Conservation (phyloP, 2,797 vertebrate species). For the Chelmon rostratus region DNA sequence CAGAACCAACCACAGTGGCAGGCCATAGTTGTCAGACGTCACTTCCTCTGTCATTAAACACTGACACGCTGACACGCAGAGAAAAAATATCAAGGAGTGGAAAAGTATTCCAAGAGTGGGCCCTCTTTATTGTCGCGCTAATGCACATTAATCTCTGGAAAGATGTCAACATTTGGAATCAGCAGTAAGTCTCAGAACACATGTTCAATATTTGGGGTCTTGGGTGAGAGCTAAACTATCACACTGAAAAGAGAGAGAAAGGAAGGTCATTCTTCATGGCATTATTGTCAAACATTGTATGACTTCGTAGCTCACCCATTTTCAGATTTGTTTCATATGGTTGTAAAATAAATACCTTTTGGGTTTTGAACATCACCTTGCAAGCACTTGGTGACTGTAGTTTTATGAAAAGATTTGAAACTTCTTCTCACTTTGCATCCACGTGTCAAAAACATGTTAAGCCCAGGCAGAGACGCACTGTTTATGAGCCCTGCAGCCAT, state of each 20-base stretch:
- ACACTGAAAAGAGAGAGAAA: background rate
- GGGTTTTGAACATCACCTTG: background rate
- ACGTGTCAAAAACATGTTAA: background rate
- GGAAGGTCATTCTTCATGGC: slow-evolving; percentile 19
- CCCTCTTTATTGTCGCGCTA: slow-evolving; percentile 54
- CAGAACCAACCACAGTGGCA: slow-evolving; percentile 64
- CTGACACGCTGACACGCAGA: slow-evolving; percentile 70
- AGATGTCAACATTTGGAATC: slow-evolving; percentile 35
- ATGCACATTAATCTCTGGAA: slow-evolving; percentile 46
- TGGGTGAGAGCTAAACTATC: slow-evolving; percentile 8
- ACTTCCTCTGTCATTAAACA: slow-evolving; percentile 82
- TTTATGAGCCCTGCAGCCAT: slow-evolving; percentile 29
- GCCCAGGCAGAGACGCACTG: slow-evolving; percentile 1
- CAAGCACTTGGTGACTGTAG: background rate
- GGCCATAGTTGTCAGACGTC: slow-evolving; percentile 77
- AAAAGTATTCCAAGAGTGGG: slow-evolving; percentile 61
- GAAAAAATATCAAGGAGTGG: slow-evolving; percentile 47
- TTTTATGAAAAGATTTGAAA: slow-evolving; percentile 11
- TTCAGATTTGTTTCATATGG: background rate
- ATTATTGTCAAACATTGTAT: slow-evolving; percentile 14
- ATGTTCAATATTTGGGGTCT: slow-evolving; percentile 9
- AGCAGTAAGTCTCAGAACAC: slow-evolving; percentile 8
- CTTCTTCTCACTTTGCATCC: background rate
- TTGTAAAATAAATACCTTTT: background rate
- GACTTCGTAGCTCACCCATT: slow-evolving; percentile 19